A percentile compares a stretch with the other conserved stretches of the same genome.
Conservation (phyloP, 2,888 invertebrate species). For the Eupsilia transversa region DNA sequence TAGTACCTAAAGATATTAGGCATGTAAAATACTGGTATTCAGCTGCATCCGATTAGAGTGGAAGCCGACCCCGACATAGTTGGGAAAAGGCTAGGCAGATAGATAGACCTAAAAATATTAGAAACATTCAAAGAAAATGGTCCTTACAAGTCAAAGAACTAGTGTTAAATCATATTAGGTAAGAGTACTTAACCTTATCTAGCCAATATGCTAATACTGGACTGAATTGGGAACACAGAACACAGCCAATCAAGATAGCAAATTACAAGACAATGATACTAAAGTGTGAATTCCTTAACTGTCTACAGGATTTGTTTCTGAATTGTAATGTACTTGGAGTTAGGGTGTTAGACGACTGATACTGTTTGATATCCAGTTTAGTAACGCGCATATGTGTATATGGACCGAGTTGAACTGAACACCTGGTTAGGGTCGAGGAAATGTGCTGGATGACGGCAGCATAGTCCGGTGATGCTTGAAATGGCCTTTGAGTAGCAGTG, state of each 20-base stretch:
- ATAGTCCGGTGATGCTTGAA: neutral
- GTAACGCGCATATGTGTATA: neutral
- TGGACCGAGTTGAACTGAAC: neutral
- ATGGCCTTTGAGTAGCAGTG: no score
- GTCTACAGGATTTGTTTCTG: conserved; percentile 40
- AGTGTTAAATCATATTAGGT: conserved; percentile 25
- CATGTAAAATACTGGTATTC: no score
- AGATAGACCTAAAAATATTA: neutral
- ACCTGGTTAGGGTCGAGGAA: no score
- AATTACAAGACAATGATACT: conserved; percentile 54
- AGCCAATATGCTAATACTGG: conserved; percentile 48
- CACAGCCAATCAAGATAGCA: conserved; percentile 56
- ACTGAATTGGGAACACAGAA: conserved; percentile 41
- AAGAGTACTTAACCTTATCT: conserved; percentile 45
- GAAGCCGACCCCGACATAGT: no score
- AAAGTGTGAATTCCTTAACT: conserved; percentile 55
- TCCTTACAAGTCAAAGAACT: neutral
- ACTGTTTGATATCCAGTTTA: neutral
- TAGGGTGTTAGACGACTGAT: conserved; percentile 10
- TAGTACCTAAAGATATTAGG: no score
- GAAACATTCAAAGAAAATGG: neutral
- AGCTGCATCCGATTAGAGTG: no score
- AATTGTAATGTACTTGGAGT: conserved; percentile 24
- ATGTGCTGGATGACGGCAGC: neutral
- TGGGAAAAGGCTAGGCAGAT: no score